A percentile compares a stretch with the other conserved stretches of the same genome.
Conservation (phyloP, 2,888 invertebrate species). For the Elegia similella region DNA sequence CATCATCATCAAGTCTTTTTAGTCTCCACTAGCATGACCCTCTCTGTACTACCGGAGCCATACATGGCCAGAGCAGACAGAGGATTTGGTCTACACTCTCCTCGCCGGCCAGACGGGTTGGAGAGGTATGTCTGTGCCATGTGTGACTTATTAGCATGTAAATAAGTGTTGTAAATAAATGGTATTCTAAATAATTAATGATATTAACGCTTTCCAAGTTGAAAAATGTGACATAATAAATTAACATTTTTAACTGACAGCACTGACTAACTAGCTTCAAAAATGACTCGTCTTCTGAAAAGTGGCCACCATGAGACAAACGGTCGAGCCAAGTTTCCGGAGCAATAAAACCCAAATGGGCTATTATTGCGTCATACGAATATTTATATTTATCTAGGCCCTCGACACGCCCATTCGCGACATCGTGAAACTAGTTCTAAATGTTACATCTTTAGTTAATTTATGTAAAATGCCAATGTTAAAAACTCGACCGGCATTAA, state of each 20-base stretch:
- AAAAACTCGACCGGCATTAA: slow-evolving; percentile 28
- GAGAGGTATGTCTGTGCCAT: no score
- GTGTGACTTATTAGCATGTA: no score
- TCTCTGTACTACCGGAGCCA: no score
- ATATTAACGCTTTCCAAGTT: not conserved
- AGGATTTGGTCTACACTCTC: no score
- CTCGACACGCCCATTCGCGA: slow-evolving; percentile 40
- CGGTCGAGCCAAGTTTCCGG: slow-evolving; percentile 29
- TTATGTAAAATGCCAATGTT: slow-evolving; percentile 22
- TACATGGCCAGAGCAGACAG: no score
- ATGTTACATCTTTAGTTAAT: slow-evolving; percentile 17
- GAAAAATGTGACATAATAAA: not conserved
- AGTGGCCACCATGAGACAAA: not conserved
- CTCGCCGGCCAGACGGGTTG: no score
- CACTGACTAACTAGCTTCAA: not conserved
- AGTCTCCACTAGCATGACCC: no score
- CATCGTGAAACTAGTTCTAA: slow-evolving; percentile 19
- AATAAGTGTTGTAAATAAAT: no score
- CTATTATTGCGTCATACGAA: slow-evolving; percentile 34
- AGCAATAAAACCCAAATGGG: slow-evolving; percentile 35
- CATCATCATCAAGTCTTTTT: no score
- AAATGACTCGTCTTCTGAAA: not conserved
- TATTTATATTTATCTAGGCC: slow-evolving; percentile 35
- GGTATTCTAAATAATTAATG: not conserved
- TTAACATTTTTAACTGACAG: not conserved